Conservation (phyloP, 2,113 vertebrate species). For the Clarias macrocephalus region DNA sequence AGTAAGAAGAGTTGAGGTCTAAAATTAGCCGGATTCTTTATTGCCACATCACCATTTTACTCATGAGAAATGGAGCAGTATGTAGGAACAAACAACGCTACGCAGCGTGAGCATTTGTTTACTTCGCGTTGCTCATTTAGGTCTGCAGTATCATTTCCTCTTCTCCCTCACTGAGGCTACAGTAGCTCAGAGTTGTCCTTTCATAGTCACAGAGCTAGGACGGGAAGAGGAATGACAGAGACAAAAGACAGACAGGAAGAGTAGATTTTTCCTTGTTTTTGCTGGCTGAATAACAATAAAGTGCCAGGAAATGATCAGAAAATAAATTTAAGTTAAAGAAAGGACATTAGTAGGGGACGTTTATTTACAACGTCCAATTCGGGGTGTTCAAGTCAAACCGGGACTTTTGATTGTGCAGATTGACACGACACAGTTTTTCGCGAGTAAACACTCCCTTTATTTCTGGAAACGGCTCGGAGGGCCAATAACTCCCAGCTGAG, state of each 20-base stretch:
- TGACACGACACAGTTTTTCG: too few species aligned
- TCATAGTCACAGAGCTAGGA: neutral
- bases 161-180: neutral
- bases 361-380: too few species aligned
- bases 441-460: too few species aligned
- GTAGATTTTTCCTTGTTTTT: neutral
- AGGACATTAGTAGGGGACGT: too few species aligned
- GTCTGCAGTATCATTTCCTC: conserved; percentile 29
- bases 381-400: too few species aligned
- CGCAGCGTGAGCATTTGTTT: neutral
- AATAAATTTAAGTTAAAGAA: too few species aligned
- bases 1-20: conserved; percentile 22
- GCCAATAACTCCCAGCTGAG: too few species aligned
- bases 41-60: conserved; percentile 5
- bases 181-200: conserved; percentile 1
- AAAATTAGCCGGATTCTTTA: conserved; percentile 36
- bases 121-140: neutral
- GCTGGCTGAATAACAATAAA: neutral
- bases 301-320: neutral
- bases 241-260: neutral
- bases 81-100: neutral
- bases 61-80: neutral
- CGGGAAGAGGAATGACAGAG: conserved; percentile 7
- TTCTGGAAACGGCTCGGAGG: too few species aligned
- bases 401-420: too few species aligned